Conservation (phyloP, 2,888 invertebrate species). For the Ectemnius lituratus region DNA sequence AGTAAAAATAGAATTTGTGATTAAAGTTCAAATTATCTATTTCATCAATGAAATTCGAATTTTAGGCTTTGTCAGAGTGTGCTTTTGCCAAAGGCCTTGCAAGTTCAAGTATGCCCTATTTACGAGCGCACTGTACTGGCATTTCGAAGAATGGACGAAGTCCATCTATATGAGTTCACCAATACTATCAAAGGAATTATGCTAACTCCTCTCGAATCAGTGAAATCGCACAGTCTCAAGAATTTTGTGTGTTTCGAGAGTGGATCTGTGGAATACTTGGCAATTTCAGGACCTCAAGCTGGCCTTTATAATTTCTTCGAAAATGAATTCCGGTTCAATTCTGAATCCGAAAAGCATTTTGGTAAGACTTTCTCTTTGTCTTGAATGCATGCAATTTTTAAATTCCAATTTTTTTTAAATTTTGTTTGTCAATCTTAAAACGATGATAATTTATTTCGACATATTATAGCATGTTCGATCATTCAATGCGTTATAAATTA, state of each 20-base stretch:
- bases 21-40: background rate
- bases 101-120: constrained; percentile 59
- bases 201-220: constrained; percentile 50
- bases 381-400: background rate
- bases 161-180: constrained; percentile 62
- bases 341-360: constrained; percentile 57
- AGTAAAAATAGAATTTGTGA: background rate
- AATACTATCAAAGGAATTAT: constrained; percentile 37
- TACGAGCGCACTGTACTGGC: constrained; percentile 50
- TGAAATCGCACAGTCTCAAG: constrained; percentile 54
- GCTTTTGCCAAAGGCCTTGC: constrained; percentile 40
- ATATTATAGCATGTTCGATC: no score
- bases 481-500: no score
- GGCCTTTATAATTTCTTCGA: constrained; percentile 59
- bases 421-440: no score
- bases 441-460: no score
- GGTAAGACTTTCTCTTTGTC: constrained; percentile 48
- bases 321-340: constrained; percentile 57
- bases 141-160: constrained; percentile 45
- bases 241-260: constrained; percentile 69
- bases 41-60: background rate
- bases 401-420: background rate
- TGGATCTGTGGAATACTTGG: constrained; percentile 65
- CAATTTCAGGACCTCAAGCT: constrained; percentile 60
- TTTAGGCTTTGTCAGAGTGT: constrained; percentile 56